Conservation (phyloP, 2,113 vertebrate species). For the Tyto alba region DNA sequence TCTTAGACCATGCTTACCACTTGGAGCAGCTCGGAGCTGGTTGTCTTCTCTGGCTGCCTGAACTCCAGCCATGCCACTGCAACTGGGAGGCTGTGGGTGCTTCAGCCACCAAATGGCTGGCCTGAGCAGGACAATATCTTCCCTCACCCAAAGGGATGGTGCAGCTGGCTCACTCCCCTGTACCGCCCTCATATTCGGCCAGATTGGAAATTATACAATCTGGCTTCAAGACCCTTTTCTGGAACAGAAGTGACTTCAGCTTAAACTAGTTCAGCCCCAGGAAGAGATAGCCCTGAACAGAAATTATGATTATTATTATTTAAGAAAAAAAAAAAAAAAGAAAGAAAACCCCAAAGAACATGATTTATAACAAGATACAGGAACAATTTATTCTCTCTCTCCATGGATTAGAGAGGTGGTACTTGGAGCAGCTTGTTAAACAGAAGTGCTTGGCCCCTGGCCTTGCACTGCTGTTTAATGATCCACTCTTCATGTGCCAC, state of each 20-base stretch:
- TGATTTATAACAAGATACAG: constrained; percentile 62
- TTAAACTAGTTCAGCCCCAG: not conserved
- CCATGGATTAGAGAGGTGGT: constrained; percentile 75
- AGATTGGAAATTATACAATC: not conserved
- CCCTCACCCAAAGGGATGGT: not conserved
- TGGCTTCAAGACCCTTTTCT: not conserved
- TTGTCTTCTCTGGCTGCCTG: not conserved
- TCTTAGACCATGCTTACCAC: accelerated
- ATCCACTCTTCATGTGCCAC: constrained; percentile 76
- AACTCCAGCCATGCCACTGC: not conserved
- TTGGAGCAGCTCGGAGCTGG: too few species aligned
- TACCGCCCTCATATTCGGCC: accelerated
- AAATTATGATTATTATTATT: not conserved
- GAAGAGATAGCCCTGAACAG: not conserved
- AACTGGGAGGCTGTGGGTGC: not conserved
- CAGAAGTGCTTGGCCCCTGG: constrained; percentile 79
- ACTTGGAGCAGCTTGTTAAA: constrained; percentile 80
- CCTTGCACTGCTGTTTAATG: constrained; percentile 78
- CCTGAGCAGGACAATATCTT: not conserved
- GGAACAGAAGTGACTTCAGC: not conserved
- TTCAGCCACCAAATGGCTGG: not conserved
- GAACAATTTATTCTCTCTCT: constrained; percentile 74
- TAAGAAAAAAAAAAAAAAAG: not conserved
- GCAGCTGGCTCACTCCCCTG: accelerated
- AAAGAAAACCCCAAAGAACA: constrained; percentile 13